Conservation (phyloP, 2,888 invertebrate species). For the Caenorhabditis wallacei region DNA sequence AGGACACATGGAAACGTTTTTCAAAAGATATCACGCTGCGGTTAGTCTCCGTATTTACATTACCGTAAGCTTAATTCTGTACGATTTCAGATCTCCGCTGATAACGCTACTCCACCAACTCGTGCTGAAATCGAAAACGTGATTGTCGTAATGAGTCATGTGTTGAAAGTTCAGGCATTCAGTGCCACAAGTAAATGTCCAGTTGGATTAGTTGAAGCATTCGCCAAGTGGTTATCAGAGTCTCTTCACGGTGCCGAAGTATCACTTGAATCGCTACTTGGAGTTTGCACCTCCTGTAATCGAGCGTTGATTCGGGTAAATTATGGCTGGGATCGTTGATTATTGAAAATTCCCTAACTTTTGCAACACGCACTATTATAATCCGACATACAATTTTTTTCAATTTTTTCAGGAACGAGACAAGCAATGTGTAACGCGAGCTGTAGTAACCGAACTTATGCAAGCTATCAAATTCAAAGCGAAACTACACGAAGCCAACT, state of each 20-base stretch:
- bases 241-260: slow-evolving; percentile 93
- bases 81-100: slow-evolving; percentile 65
- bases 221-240: slow-evolving; percentile 94
- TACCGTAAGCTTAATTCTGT: not conserved
- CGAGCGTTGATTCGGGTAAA: slow-evolving; percentile 88
- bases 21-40: slow-evolving; percentile 86
- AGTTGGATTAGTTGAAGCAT: slow-evolving; percentile 96
- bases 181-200: slow-evolving; percentile 90
- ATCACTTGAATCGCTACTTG: slow-evolving; percentile 88
- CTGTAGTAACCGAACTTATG: slow-evolving; percentile 94
- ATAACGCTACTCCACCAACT: slow-evolving; percentile 65
- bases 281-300: slow-evolving; percentile 93
- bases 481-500: slow-evolving; percentile 94
- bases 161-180: slow-evolving; percentile 91
- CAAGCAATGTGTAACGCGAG: slow-evolving; percentile 93
- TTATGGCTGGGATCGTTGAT: not conserved
- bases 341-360: no score
- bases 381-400: no score
- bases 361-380: no score
- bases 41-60: slow-evolving; percentile 57
- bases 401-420: slow-evolving; percentile 94
- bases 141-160: slow-evolving; percentile 85
- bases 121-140: slow-evolving; percentile 84
- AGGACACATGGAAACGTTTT: slow-evolving; percentile 91
- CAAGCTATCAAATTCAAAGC: slow-evolving; percentile 97